phyloP scores from a whole-genome alignment of 2,888 invertebrate species.

The Incurvaria masculella region DNA sequence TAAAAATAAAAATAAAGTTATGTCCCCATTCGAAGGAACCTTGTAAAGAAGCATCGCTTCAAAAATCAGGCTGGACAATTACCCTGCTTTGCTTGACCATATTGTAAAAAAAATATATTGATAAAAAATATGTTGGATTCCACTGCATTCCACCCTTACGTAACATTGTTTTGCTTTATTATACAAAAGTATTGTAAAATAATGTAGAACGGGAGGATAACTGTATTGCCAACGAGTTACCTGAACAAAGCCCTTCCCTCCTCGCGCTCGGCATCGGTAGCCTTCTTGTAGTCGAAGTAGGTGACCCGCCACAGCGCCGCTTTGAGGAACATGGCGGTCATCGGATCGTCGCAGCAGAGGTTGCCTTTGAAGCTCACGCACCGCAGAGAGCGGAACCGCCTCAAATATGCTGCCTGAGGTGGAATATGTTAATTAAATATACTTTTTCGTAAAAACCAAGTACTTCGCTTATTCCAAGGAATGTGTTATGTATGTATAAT shows the following conservation, averaged over 20 bases:
- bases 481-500: no score
- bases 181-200: not conserved
- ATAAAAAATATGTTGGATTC: not conserved
- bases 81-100: no score
- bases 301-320: conserved; percentile 69
- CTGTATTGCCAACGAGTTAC: no score
- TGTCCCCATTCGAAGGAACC: no score
- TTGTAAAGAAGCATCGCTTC: no score
- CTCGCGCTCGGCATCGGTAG: conserved; percentile 60
- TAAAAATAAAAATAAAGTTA: no score
- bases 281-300: conserved; percentile 70
- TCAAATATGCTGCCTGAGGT: conserved; percentile 70
- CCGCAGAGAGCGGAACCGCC: conserved; percentile 63
- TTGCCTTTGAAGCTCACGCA: conserved; percentile 79
- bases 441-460: no score
- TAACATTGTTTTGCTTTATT: no score
- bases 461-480: no score
- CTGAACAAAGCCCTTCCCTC: conserved; percentile 50
- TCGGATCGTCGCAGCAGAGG: conserved; percentile 65
- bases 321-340: conserved; percentile 66
- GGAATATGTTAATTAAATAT: no score
- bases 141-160: not conserved
- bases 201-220: not conserved
- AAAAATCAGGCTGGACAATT: no score
- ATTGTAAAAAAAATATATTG: no score